Evolutionary conservation across 2,888 invertebrate species (phyloP).

Genomic region (Mimas tiliae): DNA sequence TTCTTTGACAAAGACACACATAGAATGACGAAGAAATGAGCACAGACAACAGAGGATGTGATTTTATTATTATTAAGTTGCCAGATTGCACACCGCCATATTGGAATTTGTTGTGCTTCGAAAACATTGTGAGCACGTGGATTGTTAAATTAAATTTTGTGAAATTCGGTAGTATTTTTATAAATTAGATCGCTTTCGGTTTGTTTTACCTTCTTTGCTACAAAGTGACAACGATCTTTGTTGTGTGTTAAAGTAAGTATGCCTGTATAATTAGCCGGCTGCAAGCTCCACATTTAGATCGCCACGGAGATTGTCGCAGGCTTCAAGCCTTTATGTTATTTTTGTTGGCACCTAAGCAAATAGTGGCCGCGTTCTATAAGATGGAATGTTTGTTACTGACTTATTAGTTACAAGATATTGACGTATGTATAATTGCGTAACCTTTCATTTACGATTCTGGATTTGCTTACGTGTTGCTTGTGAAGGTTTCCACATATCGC

Average conservation of each 20-base stretch:
- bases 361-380: background rate
- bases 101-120: constrained; percentile 86
- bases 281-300: constrained; percentile 64
- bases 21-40: background rate
- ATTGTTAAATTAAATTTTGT: constrained; percentile 75
- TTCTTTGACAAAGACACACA: background rate
- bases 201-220: constrained; percentile 51
- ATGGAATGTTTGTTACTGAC: constrained; percentile 24
- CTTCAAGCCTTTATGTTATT: constrained; percentile 32
- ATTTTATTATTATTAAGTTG: constrained; percentile 49
- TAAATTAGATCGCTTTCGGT: constrained; percentile 58
- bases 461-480: constrained; percentile 83
- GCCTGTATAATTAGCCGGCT: constrained; percentile 60
- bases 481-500: constrained; percentile 77
- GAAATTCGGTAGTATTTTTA: constrained; percentile 74
- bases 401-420: constrained; percentile 47
- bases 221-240: constrained; percentile 57
- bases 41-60: constrained; percentile 19
- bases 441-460: constrained; percentile 78
- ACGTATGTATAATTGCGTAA: constrained; percentile 79
- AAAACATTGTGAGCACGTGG: constrained; percentile 90
- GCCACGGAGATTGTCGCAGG: constrained; percentile 49
- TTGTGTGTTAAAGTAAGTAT: constrained; percentile 72
- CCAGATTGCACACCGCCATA: constrained; percentile 82
- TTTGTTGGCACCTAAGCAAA: constrained; percentile 25